Conservation (phyloP, 2,113 vertebrate species). For the Larimichthys polyactis region DNA sequence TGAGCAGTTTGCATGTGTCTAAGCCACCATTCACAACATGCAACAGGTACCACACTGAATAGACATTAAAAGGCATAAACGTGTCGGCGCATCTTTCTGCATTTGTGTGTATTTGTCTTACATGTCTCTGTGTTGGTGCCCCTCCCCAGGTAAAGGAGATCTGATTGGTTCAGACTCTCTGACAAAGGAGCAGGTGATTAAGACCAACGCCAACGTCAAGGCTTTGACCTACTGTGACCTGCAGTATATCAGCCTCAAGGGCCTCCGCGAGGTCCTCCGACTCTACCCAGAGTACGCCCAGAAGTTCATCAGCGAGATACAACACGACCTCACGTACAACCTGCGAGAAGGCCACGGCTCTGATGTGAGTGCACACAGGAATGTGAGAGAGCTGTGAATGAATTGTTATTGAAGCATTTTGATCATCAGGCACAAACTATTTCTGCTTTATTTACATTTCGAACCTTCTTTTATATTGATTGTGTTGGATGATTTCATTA, state of each 20-base stretch:
- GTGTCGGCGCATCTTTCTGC: background rate
- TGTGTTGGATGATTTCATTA: too few relatives aligned
- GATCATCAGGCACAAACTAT: background rate
- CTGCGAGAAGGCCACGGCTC: constrained; percentile 84
- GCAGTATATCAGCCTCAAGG: constrained; percentile 89
- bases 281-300: constrained; percentile 88
- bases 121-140: background rate
- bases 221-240: constrained; percentile 90
- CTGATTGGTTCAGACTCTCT: constrained; percentile 88
- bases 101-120: background rate
- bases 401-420: background rate
- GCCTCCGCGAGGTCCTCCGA: constrained; percentile 86
- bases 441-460: background rate
- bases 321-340: constrained; percentile 90
- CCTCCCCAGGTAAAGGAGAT: constrained; percentile 85
- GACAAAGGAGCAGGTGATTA: constrained; percentile 87
- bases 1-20: background rate
- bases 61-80: background rate
- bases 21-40: background rate
- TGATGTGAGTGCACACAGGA: constrained; percentile 78
- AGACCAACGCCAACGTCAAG: constrained; percentile 89
- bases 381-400: background rate
- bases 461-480: background rate
- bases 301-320: constrained; percentile 88
- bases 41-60: background rate